These are phyloP conservation scores for Sitophilus oryzae DNA, from an alignment of 1,140 invertebrate species.

Conservation along the genomic window DNA sequence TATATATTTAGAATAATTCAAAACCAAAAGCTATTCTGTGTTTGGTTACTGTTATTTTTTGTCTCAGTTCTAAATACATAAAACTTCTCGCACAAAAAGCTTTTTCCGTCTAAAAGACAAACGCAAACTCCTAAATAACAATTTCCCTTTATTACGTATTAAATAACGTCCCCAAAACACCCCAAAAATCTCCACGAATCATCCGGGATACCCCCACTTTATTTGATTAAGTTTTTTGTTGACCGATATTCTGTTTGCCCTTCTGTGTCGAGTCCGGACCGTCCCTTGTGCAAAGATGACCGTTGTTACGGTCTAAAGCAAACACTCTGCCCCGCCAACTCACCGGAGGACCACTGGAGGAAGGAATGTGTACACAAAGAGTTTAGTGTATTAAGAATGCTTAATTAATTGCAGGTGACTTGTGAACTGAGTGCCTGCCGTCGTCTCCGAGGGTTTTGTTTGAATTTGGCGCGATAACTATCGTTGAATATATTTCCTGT, in stretches of 20 bases:
- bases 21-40: too few relatives aligned
- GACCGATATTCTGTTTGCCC: constrained; percentile 19
- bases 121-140: constrained; percentile 6
- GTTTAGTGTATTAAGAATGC: constrained; percentile 1
- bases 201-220: constrained; percentile 13
- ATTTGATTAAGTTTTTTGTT: constrained; percentile 17
- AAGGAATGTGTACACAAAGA: constrained; percentile 1
- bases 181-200: constrained; percentile 3
- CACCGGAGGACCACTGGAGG: constrained; percentile 1
- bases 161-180: constrained; percentile 11
- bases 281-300: constrained; percentile 14
- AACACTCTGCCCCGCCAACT: constrained; percentile 10
- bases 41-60: too few relatives aligned
- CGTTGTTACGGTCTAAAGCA: constrained; percentile 15
- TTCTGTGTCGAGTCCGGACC: constrained; percentile 8
- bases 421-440: too few relatives aligned
- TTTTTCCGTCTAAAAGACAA: constrained; percentile 7
- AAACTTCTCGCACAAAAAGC: too few relatives aligned
- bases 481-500: too few relatives aligned
- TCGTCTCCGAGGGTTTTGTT: too few relatives aligned
- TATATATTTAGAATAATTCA: too few relatives aligned
- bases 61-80: too few relatives aligned
- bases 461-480: too few relatives aligned
- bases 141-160: constrained; percentile 8
- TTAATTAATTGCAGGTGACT: constrained; percentile 8